Percentiles rank a stretch among this genome's conserved stretches.
phyloP scores from a whole-genome alignment of 2,888 invertebrate species.

The Lochmaea capreae region DNA sequence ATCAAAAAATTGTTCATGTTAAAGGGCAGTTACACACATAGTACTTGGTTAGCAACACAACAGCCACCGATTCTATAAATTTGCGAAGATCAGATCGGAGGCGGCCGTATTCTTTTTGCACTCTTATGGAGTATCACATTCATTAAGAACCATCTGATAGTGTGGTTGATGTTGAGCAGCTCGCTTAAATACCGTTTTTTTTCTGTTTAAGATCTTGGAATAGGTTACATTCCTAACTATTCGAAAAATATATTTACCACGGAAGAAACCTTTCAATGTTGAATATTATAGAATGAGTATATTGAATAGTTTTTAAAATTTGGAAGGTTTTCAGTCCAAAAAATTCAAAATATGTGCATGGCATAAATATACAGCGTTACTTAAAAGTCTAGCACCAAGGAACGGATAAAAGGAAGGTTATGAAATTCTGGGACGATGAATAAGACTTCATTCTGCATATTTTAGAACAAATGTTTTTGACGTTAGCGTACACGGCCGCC shows the following conservation, averaged over 20 bases:
- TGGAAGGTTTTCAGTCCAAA: no score
- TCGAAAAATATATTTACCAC: conserved; percentile 27
- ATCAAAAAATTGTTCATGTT: conserved; percentile 60
- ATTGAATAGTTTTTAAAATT: no score
- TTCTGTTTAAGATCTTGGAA: conserved; percentile 54
- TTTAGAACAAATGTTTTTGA: no score
- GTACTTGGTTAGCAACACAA: conserved; percentile 9
- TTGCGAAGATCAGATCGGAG: conserved; percentile 43
- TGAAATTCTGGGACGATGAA: no score
- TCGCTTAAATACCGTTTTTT: conserved; percentile 45
- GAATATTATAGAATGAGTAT: no score
- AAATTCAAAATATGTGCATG: no score
- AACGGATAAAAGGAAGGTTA: no score
- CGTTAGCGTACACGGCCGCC: no score
- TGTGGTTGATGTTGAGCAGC: conserved; percentile 52
- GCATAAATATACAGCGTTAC: no score
- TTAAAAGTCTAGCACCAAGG: no score
- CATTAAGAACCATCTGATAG: conserved; percentile 63
- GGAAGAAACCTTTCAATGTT: no score
- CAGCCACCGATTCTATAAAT: conserved; percentile 58
- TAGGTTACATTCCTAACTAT: conserved; percentile 52
- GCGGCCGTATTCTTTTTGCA: conserved; percentile 19
- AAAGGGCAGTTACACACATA: conserved; percentile 57
- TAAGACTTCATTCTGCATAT: no score
- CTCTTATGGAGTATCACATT: conserved; percentile 56